Conservation (phyloP, 2,113 vertebrate genomes). For the Mastomys coucha region DNA sequence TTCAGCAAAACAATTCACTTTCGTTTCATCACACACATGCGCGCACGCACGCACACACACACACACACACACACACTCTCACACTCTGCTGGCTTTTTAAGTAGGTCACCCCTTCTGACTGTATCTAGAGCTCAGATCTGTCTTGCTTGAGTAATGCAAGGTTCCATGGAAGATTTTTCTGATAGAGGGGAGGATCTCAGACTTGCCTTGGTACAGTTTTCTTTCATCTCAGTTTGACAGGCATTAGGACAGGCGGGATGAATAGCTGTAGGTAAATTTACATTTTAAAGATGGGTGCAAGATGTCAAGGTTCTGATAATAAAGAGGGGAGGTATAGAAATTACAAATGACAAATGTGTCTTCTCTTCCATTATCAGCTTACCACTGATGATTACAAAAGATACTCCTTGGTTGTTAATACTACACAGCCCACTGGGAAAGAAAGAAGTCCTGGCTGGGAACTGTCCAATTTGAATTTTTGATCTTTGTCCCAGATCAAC, state of each 20-base stretch:
- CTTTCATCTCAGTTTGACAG: constrained; percentile 80
- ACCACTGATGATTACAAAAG: constrained; percentile 63
- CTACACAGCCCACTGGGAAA: not conserved
- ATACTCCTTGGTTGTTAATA: constrained; percentile 14
- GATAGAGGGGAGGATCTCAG: constrained; percentile 69
- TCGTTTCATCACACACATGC: constrained; percentile 81
- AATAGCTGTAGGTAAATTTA: constrained; percentile 74
- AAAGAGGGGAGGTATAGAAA: constrained; percentile 56
- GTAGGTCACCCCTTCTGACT: constrained; percentile 88
- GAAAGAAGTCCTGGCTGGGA: constrained; percentile 39
- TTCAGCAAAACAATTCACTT: constrained; percentile 85
- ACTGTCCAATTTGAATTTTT: constrained; percentile 39
- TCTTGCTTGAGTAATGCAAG: constrained; percentile 83
- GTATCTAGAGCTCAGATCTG: constrained; percentile 80
- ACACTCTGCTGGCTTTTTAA: constrained; percentile 84
- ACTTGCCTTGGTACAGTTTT: constrained; percentile 54
- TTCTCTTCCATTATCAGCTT: constrained; percentile 69
- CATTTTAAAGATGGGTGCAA: constrained; percentile 77
- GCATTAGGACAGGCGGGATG: constrained; percentile 69
- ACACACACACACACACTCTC: constrained; percentile 60
- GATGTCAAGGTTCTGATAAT: constrained; percentile 40
- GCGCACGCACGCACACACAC: constrained; percentile 64
- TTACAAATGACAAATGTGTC: constrained; percentile 70
- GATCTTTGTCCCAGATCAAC: constrained; percentile 32
- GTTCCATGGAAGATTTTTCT: constrained; percentile 81